Evolutionary conservation across 2,797 vertebrate genomes (phyloP).

Genomic region (Myripristis jacobus): DNA sequence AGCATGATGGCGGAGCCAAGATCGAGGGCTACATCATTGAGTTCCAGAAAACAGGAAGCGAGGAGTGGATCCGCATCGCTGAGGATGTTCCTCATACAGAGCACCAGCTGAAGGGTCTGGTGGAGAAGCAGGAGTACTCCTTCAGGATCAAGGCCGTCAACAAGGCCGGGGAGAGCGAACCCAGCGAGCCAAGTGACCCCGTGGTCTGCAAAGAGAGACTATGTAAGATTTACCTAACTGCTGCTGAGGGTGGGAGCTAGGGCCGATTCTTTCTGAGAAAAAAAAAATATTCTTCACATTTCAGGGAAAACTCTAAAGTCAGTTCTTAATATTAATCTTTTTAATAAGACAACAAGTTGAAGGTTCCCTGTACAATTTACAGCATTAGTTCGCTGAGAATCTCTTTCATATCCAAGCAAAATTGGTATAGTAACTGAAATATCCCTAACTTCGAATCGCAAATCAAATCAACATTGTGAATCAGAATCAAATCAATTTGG

Average conservation of each 20-base stretch:
- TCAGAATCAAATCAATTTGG: too few species aligned
- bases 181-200: constrained; percentile 95
- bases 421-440: too few species aligned
- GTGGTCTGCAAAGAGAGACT: constrained; percentile 97
- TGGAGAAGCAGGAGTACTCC: constrained; percentile 96
- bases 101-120: constrained; percentile 90
- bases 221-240: constrained; percentile 83
- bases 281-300: background rate
- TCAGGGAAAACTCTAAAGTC: background rate
- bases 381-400: too few species aligned
- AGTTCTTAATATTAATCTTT: too few species aligned
- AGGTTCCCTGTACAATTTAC: too few species aligned
- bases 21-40: constrained; percentile 96
- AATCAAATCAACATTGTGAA: too few species aligned
- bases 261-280: background rate
- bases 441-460: too few species aligned
- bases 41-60: constrained; percentile 94
- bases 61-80: constrained; percentile 95
- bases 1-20: constrained; percentile 97
- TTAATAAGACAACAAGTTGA: too few species aligned
- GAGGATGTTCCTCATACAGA: constrained; percentile 92
- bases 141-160: constrained; percentile 96
- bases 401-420: background rate
- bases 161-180: constrained; percentile 93
- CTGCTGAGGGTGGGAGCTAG: background rate